Evolutionary conservation across 2,113 vertebrate species (phyloP), one percentile per base, ranked within the genome.

Genomic region (Dromiciops gliroides): DNA sequence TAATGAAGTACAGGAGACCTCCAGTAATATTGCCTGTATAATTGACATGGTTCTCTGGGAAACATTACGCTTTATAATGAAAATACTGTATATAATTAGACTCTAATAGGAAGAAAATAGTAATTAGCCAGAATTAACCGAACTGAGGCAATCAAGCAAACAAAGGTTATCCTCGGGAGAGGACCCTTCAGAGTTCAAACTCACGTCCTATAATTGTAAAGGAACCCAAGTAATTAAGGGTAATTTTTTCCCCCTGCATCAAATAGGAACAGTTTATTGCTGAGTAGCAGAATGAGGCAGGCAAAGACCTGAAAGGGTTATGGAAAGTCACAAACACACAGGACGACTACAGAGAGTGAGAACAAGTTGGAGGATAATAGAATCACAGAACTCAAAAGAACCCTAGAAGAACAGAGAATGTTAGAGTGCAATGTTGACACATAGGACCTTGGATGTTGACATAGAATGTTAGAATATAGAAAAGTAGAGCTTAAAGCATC

Each of bases 1-100:
- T 98, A 99, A 99, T 99, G 98, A 98, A 97, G 98, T 98, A 98
- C 98, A 98, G 98, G 98, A 98, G 98, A 98, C 98, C 98, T 98
- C 90, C 0, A 94, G 98, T 98, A 98, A 98, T 98, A 98, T 98
- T 92, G 97, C 96, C 98, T 98, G 94, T 96, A 97, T 98, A 98
- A 98, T 98, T 99, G 98, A 98, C 98, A 98, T 96, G 98, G 98
- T 98, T 99, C 98, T 98, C 97, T 97, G 98, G 98, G 98, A 99
- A 98, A 98, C 98, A 98, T 98, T 99, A 98, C 90, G 97, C 97
- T 98, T 99, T 98, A 98, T 99, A 98, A 99, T 99, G 98, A 99
- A 99, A 99, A 99, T 98, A 99, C 98, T 98, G 98, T 98, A 98
- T 98, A 98, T 98, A 99, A 99, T 99, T 98, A 99, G 98, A 98